Conservation (phyloP, 2,113 vertebrate genomes). For the Mustelus asterias region DNA sequence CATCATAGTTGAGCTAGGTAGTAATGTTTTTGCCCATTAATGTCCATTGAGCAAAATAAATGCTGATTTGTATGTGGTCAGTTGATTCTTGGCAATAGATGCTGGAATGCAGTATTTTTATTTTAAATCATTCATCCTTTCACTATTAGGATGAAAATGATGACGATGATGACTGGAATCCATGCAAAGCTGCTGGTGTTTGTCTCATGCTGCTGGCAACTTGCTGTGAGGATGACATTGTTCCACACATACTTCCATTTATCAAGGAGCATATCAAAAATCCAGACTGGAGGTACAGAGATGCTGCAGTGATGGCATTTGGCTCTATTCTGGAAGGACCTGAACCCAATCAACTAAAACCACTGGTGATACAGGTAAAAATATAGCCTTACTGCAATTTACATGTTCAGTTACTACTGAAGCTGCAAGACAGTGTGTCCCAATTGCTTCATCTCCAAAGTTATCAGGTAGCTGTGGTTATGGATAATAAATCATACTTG, state of each 20-base stretch:
- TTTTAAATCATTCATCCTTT: background rate
- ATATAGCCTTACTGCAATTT: background rate
- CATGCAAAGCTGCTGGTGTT: constrained; percentile 90
- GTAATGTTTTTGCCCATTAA: background rate
- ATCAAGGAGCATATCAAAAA: constrained; percentile 96
- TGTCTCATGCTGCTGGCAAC: constrained; percentile 96
- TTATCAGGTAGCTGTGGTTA: background rate
- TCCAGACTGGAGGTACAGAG: constrained; percentile 86
- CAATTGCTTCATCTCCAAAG: background rate
- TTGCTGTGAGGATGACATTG: constrained; percentile 95
- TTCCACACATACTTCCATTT: constrained; percentile 93
- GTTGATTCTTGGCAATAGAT: background rate
- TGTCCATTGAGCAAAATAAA: background rate
- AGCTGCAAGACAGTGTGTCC: background rate
- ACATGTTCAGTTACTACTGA: background rate
- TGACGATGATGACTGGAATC: constrained; percentile 96
- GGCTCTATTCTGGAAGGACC: constrained; percentile 94
- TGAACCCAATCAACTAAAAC: constrained; percentile 90
- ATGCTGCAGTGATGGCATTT: constrained; percentile 97
- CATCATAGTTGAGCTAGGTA: background rate
- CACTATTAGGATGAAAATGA: constrained; percentile 83
- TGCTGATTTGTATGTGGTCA: background rate
- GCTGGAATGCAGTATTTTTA: background rate
- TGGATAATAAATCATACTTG: background rate
- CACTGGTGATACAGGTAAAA: constrained; percentile 82